Base-by-base conservation (phyloP, 2,797 vertebrate genomes). In the Acipenser transmontanus region DNA sequence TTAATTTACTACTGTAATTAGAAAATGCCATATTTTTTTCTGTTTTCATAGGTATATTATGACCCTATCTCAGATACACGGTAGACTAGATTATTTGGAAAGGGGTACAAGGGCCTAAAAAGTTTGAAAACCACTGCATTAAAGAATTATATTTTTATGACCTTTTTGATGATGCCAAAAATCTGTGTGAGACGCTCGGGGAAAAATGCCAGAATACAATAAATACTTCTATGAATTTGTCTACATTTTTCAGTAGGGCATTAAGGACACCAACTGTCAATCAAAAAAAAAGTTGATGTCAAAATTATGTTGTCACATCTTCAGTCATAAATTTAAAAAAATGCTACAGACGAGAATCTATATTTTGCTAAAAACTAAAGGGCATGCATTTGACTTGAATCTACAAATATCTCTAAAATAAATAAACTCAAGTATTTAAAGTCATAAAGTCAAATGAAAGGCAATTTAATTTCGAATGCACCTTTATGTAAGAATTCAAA, bases 111-210 rank as follows among this genome's bases (percentile, higher is more conserved):
- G 34, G 34, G 34, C 34, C 17, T 17, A 17, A 17, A 17, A 17
- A 17, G 17, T 17, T 17, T 17, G 17, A 17, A 17, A 17, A 17
- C 17, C 34, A 34, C 34, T 34, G 34, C 34, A 34, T 72, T 70
- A 61, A 61, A 50, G 14, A 49, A 65, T 47, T 49, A 61, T 69
- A 64, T 70, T 69, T 71, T 72, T 70, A 69, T 48, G 70, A 67
- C 48, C 62, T 72, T 63, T 52, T 59, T 67, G 65, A 66, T 47
- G 65, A 62, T 62, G 64, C 50, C 47, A 63, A 64, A 64, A 34
- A 59, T 63, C 67, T 20, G 8, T 47, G 50, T 63, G 67, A 12
- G 49, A 54, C 17, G 57, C 20, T 51, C 5, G n/a, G 67, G 67
- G 61, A 69, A 61, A 51, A 65, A 47, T 13, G 50, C 61, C 49